Evolutionary conservation across 2,888 invertebrate genomes (phyloP).

Genomic region (Psylliodes chrysocephalus): DNA sequence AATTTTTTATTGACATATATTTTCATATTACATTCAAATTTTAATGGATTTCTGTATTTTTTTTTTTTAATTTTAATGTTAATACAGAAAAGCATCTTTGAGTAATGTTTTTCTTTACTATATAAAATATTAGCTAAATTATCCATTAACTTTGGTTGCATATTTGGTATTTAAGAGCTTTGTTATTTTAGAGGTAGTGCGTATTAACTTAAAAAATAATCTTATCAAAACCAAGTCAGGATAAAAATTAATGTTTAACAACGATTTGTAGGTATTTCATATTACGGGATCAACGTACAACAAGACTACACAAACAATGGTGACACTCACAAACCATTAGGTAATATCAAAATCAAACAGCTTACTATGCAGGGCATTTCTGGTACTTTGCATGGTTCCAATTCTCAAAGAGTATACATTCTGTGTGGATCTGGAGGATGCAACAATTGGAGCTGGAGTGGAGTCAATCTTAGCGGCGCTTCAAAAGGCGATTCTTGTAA

Average conservation of each 20-base stretch:
- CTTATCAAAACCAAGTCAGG: too few species aligned
- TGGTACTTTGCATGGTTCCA: constrained; percentile 17
- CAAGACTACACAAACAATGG: constrained; percentile 32
- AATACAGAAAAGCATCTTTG: too few species aligned
- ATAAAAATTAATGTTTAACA: background rate
- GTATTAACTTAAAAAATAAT: too few species aligned
- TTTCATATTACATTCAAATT: too few species aligned
- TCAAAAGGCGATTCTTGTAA: constrained; percentile 8
- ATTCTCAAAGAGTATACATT: constrained; percentile 5
- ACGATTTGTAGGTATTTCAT: constrained; percentile 11
- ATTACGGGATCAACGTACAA: constrained; percentile 27
- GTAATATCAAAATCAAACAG: constrained; percentile 23
- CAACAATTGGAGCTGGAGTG: constrained; percentile 4
- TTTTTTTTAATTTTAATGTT: too few species aligned
- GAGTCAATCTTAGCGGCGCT: constrained; percentile 9
- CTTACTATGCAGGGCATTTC: constrained; percentile 1
- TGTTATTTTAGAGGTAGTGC: too few species aligned
- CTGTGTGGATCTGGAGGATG: constrained; percentile 25
- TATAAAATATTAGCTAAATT: too few species aligned
- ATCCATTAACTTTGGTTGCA: too few species aligned
- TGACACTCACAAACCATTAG: background rate
- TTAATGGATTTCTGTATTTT: too few species aligned
- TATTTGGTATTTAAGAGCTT: too few species aligned
- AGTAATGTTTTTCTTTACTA: too few species aligned
- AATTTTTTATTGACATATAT: too few species aligned